Percentiles rank a stretch among this genome's conserved stretches.
Evolutionary conservation across 1,140 invertebrate genomes (phyloP).

Genomic region (Capitella teleta): DNA sequence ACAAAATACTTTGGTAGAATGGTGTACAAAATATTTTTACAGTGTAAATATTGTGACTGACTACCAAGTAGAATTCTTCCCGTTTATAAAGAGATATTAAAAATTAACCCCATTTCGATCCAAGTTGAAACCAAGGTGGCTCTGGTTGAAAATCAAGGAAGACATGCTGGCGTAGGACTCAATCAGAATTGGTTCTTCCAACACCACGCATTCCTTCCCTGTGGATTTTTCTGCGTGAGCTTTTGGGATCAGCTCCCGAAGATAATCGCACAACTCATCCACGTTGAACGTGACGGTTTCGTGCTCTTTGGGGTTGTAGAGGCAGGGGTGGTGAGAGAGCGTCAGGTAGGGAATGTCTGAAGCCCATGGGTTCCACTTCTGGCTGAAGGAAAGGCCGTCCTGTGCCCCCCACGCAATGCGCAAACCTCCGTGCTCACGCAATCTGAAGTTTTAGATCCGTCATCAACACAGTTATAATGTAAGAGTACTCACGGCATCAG

Average conservation of each 20-base stretch:
- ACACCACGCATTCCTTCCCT: conserved; percentile 39
- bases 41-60: too few species aligned
- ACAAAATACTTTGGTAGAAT: too few species aligned
- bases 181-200: conserved; percentile 60
- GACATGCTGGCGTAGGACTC: conserved; percentile 67
- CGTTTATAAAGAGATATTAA: too few species aligned
- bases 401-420: conserved; percentile 61
- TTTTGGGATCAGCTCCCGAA: conserved; percentile 25
- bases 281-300: conserved; percentile 37
- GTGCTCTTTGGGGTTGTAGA: conserved; percentile 53
- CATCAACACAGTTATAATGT: not conserved
- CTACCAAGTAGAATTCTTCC: too few species aligned
- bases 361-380: conserved; percentile 76
- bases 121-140: conserved; percentile 71
- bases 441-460: not conserved
- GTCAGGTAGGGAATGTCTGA: conserved; percentile 66
- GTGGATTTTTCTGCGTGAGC: conserved; percentile 17
- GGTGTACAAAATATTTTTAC: too few species aligned
- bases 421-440: conserved; percentile 57
- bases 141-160: conserved; percentile 71
- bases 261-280: conserved; percentile 37
- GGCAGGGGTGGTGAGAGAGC: conserved; percentile 66
- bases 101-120: conserved; percentile 74
- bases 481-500: conserved; percentile 62
- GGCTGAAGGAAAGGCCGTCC: conserved; percentile 54